Evolutionary conservation across 2,888 invertebrate genomes (phyloP).

Genomic region (Belgica antarctica): DNA sequence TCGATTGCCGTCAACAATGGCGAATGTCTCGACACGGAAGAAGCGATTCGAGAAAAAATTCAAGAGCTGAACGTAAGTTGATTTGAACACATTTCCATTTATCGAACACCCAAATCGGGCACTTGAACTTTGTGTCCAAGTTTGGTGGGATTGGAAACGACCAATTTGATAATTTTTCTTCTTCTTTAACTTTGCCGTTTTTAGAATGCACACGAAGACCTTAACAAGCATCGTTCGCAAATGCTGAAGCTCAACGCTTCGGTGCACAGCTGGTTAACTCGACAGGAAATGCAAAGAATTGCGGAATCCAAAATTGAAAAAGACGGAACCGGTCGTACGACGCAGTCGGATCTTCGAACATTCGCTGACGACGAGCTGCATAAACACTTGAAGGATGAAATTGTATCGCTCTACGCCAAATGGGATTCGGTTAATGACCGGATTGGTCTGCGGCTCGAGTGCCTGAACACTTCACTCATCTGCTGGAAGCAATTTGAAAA

Average conservation of each 20-base stretch:
- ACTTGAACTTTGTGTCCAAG: constrained; percentile 29
- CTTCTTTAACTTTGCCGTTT: constrained; percentile 45
- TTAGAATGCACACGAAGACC: constrained; percentile 53
- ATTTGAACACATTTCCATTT: not conserved
- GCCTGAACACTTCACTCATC: constrained; percentile 68
- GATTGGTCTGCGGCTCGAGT: constrained; percentile 68
- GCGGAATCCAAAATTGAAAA: constrained; percentile 38
- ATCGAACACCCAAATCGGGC: not conserved
- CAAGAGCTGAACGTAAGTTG: constrained; percentile 54
- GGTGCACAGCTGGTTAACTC: constrained; percentile 56
- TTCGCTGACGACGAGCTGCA: constrained; percentile 53
- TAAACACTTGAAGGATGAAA: constrained; percentile 63
- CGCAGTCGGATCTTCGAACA: constrained; percentile 18
- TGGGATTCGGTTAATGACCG: constrained; percentile 70
- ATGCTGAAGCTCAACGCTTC: constrained; percentile 56
- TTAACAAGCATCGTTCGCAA: constrained; percentile 55
- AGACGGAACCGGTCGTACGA: not conserved
- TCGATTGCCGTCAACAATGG: constrained; percentile 19
- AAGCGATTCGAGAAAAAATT: constrained; percentile 54
- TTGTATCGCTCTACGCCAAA: constrained; percentile 67
- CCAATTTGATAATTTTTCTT: constrained; percentile 4
- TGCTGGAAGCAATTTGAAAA: constrained; percentile 76
- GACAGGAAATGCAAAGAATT: constrained; percentile 52
- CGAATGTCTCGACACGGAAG: constrained; percentile 53
- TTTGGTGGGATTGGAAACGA: not conserved